Percentiles rank a stretch among this genome's conserved stretches.
Conservation (phyloP, 2,888 invertebrate species). For the Autographa pulchrina region DNA sequence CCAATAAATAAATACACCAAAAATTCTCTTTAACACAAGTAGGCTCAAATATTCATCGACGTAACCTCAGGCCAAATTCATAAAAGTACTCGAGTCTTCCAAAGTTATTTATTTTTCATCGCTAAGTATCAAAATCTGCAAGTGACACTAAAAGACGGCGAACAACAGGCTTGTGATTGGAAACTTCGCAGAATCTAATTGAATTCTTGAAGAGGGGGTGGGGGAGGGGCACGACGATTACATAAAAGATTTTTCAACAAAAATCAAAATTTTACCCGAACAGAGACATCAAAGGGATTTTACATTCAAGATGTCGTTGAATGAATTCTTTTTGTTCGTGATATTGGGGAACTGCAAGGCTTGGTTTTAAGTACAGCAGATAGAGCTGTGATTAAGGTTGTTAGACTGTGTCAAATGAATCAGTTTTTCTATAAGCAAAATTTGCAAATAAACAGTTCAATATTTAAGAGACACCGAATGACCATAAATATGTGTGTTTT, state of each 20-base stretch:
- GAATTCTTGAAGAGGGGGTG: constrained; percentile 53
- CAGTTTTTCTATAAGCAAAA: not conserved
- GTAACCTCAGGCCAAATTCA: constrained; percentile 20
- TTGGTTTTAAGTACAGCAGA: not conserved
- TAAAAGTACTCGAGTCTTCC: constrained; percentile 27
- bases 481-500: no score
- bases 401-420: not conserved
- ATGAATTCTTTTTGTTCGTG: constrained; percentile 24
- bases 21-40: constrained; percentile 2
- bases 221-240: constrained; percentile 37
- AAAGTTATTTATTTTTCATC: constrained; percentile 55
- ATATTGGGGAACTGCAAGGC: not conserved
- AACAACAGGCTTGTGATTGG: constrained; percentile 62
- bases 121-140: constrained; percentile 48
- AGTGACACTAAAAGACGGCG: constrained; percentile 54
- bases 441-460: no score
- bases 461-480: no score
- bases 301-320: constrained; percentile 22
- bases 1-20: not conserved
- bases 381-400: not conserved
- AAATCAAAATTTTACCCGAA: constrained; percentile 38
- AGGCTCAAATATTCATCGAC: constrained; percentile 19
- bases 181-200: constrained; percentile 66
- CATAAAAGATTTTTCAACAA: constrained; percentile 49
- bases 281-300: constrained; percentile 38